Evolutionary conservation across 2,113 vertebrate genomes (phyloP).

Genomic region (Lichenostomus cassidix): DNA sequence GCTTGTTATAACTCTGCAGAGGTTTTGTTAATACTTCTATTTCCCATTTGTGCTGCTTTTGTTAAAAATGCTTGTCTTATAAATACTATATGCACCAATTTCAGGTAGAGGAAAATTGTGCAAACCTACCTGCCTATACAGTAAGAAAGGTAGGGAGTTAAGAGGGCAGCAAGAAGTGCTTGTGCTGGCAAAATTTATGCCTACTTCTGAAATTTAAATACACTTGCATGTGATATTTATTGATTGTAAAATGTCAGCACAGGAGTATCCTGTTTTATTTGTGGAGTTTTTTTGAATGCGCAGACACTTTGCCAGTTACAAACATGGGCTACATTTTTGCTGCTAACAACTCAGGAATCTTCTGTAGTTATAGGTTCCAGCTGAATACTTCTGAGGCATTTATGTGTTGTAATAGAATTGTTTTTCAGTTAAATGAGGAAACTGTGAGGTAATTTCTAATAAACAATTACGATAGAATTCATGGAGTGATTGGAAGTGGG

Average conservation of each 20-base stretch:
- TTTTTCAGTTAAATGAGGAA: slow-evolving; percentile 10
- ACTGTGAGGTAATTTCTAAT: background rate
- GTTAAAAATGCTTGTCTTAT: background rate
- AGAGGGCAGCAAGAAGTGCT: background rate
- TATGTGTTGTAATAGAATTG: background rate
- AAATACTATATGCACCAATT: background rate
- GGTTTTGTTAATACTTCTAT: background rate
- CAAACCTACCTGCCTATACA: background rate
- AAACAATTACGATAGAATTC: background rate
- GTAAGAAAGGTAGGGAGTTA: background rate
- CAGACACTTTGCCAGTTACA: background rate
- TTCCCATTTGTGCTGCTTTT: background rate
- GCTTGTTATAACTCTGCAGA: background rate
- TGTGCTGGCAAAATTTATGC: background rate
- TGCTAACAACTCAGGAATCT: background rate
- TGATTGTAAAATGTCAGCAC: background rate
- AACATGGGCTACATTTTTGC: background rate
- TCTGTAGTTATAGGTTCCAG: background rate
- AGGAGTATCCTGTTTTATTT: background rate
- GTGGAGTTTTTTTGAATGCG: background rate
- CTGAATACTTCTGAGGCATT: background rate
- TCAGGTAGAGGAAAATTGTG: background rate
- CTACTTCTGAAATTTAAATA: background rate
- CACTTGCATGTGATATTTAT: background rate
- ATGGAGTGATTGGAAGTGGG: background rate